Conservation (phyloP, 2,797 vertebrate genomes). For the Prunella strophiata region DNA sequence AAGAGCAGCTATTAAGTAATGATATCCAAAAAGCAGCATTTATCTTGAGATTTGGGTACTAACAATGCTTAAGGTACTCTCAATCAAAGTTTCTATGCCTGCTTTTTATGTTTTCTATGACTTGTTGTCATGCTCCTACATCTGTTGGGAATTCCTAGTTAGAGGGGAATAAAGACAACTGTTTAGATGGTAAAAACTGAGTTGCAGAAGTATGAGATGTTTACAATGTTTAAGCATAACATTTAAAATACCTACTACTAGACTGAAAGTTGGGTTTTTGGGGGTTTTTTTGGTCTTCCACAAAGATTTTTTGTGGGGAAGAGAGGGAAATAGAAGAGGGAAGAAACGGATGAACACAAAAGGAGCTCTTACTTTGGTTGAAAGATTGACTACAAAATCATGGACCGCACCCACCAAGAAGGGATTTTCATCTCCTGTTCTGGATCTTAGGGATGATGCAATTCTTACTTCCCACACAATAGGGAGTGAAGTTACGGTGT, state of each 20-base stretch:
- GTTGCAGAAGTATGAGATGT: background rate
- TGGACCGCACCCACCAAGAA: background rate
- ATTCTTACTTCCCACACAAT: slow-evolving; percentile 14
- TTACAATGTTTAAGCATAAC: background rate
- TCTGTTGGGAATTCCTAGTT: background rate
- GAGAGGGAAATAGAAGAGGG: background rate
- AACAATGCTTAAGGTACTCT: background rate
- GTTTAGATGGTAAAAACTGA: background rate
- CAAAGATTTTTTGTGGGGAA: background rate
- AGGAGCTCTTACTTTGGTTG: background rate
- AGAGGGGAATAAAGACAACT: background rate
- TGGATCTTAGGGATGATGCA: background rate
- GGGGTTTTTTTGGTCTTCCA: accelerated
- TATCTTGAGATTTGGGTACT: background rate
- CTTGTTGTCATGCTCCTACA: background rate
- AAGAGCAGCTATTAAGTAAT: background rate
- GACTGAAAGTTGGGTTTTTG: background rate
- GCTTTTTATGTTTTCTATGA: background rate
- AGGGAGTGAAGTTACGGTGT: background rate
- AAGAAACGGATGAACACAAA: background rate
- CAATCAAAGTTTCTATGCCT: background rate
- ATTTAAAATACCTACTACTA: background rate
- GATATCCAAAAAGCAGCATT: background rate
- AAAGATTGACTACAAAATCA: background rate
- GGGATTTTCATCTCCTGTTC: background rate